These are phyloP conservation scores for Pteronotus mesoamericanus DNA, from an alignment of 2,797 vertebrate species.

Conservation along the genomic window DNA sequence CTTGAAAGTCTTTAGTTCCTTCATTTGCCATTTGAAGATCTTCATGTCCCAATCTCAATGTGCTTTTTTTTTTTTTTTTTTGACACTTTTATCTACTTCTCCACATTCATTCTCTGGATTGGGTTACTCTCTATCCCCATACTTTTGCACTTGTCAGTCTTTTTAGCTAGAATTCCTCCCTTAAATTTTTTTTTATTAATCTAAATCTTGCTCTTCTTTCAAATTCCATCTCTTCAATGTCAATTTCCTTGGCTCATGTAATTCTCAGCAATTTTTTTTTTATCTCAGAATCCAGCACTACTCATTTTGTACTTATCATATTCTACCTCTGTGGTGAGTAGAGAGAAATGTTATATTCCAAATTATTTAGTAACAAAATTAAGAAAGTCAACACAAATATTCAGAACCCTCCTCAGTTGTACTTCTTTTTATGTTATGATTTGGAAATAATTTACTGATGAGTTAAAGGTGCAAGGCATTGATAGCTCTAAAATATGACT, in stretches of 20 bases:
- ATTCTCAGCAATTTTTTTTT: background rate
- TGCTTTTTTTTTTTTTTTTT: background rate
- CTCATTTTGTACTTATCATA: background rate
- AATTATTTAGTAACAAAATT: background rate
- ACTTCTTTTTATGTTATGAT: background rate
- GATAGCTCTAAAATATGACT: background rate
- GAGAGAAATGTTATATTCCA: background rate
- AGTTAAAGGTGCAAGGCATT: slow-evolving; percentile 20
- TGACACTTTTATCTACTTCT: background rate
- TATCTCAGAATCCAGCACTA: background rate
- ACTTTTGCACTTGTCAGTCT: background rate
- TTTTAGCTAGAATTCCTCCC: background rate
- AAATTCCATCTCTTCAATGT: background rate
- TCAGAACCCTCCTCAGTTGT: background rate
- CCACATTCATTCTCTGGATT: background rate
- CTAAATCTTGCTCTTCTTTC: background rate
- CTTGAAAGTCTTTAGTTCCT: background rate
- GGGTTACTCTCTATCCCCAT: background rate
- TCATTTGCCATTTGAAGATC: background rate
- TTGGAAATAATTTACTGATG: slow-evolving; percentile 13
- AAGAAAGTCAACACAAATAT: background rate
- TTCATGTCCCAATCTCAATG: background rate
- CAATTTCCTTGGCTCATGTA: background rate
- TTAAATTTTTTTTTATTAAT: background rate
- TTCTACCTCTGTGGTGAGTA: background rate